phyloP scores from a whole-genome alignment of 2,888 invertebrate species.

The Nephrotoma flavescens region DNA sequence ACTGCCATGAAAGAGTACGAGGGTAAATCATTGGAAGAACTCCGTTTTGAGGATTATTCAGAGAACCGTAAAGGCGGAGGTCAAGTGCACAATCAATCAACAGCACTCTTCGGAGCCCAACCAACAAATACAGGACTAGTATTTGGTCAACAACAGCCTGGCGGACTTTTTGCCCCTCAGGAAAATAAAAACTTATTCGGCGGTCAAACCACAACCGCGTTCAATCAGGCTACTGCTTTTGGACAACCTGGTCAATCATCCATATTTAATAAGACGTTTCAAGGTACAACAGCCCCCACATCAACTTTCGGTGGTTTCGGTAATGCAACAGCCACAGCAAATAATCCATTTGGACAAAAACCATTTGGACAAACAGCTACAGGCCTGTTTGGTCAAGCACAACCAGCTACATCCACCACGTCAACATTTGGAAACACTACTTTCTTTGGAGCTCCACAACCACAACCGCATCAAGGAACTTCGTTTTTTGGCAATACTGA shows the following conservation, averaged over 20 bases:
- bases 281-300: slow-evolving; percentile 33
- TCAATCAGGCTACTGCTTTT: slow-evolving; percentile 35
- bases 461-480: slow-evolving; percentile 29
- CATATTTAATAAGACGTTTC: slow-evolving; percentile 50
- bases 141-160: slow-evolving; percentile 27
- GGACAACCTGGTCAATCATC: slow-evolving; percentile 40
- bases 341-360: slow-evolving; percentile 15
- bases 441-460: slow-evolving; percentile 42
- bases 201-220: slow-evolving; percentile 22
- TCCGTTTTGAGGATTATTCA: slow-evolving; percentile 84
- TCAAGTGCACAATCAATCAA: slow-evolving; percentile 29
- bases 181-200: slow-evolving; percentile 44
- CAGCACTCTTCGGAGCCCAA: slow-evolving; percentile 36
- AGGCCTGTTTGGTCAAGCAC: background rate
- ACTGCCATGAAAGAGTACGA: slow-evolving; percentile 99
- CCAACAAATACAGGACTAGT: slow-evolving; percentile 33
- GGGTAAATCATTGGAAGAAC: slow-evolving; percentile 82
- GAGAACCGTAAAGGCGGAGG: slow-evolving; percentile 67
- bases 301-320: slow-evolving; percentile 21
- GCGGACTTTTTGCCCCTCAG: slow-evolving; percentile 38
- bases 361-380: slow-evolving; percentile 25
- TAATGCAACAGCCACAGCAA: slow-evolving; percentile 14
- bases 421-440: slow-evolving; percentile 37
- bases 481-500: slow-evolving; percentile 26
- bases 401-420: slow-evolving; percentile 3